These are phyloP conservation scores for Rhagophthalmus giganteus DNA, from an alignment of 2,888 invertebrate species.

Conservation along the genomic window DNA sequence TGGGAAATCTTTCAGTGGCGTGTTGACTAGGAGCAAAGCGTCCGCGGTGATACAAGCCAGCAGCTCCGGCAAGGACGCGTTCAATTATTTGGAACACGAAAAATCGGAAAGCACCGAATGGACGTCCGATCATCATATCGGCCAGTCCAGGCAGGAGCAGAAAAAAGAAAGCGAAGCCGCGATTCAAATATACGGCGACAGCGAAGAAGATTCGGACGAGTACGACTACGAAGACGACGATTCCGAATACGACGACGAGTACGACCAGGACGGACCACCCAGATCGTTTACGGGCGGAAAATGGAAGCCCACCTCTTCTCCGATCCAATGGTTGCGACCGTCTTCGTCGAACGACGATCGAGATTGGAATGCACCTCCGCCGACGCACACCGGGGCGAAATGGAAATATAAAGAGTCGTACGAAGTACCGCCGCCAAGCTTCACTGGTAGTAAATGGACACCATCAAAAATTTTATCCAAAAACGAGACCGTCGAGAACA, in stretches of 20 bases:
- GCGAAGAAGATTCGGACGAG: conserved; percentile 52
- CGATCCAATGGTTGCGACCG: conserved; percentile 48
- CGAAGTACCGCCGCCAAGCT: conserved; percentile 50
- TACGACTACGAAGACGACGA: conserved; percentile 49
- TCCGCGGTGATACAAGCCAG: conserved; percentile 49
- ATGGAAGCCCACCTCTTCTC: conserved; percentile 68
- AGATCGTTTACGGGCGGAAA: conserved; percentile 68
- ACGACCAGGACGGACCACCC: conserved; percentile 58
- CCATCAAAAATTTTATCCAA: conserved; percentile 54
- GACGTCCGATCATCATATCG: conserved; percentile 64
- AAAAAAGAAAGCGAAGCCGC: conserved; percentile 43
- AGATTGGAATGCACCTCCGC: conserved; percentile 63
- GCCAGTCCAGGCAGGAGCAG: conserved; percentile 59
- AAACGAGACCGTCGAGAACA: conserved; percentile 1
- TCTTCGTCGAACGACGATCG: conserved; percentile 36
- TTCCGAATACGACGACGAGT: conserved; percentile 62
- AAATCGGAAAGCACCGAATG: conserved; percentile 62
- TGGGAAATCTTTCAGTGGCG: conserved; percentile 51
- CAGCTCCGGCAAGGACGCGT: conserved; percentile 36
- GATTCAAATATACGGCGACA: conserved; percentile 46
- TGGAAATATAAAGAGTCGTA: conserved; percentile 59
- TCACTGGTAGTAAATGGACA: conserved; percentile 71
- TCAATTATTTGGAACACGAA: conserved; percentile 36
- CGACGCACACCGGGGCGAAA: conserved; percentile 65
- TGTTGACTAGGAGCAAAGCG: conserved; percentile 56